Percentiles rank a stretch among this genome's conserved stretches.
phyloP scores from a whole-genome alignment of 2,888 invertebrate genomes.

The Carabus problematicus region DNA sequence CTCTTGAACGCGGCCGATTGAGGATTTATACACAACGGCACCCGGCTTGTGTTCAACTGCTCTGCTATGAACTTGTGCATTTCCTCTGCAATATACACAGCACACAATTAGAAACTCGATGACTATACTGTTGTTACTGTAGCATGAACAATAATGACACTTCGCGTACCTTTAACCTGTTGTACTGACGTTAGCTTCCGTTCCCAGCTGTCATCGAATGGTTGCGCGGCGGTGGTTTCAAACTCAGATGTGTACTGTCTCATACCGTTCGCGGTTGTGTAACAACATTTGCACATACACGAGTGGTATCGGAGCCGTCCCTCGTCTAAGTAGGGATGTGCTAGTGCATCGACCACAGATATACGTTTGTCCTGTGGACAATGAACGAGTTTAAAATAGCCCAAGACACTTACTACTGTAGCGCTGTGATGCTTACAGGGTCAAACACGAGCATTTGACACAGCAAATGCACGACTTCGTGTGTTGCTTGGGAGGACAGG shows the following conservation, averaged over 20 bases:
- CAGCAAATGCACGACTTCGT: conserved; percentile 96
- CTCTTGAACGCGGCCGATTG: conserved; percentile 99
- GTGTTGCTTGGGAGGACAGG: conserved; percentile 88
- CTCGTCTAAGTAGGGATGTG: conserved; percentile 97
- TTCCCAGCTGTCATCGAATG: conserved; percentile 97
- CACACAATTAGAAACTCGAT: not conserved
- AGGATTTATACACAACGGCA: conserved; percentile 99
- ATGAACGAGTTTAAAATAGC: conserved; percentile 17
- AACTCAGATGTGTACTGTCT: conserved; percentile 91
- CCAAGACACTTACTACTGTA: conserved; percentile 9
- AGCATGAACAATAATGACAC: not conserved
- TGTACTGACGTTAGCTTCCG: conserved; percentile 90
- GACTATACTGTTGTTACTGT: not conserved
- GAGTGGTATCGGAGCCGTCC: conserved; percentile 98
- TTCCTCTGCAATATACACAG: conserved; percentile 82
- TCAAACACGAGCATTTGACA: conserved; percentile 98
- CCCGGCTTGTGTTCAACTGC: conserved; percentile 92
- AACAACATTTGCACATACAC: conserved; percentile 99
- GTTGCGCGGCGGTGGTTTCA: conserved; percentile 88
- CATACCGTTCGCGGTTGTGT: conserved; percentile 76
- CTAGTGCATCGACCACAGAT: conserved; percentile 92
- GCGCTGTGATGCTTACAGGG: conserved; percentile 72
- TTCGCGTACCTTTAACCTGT: conserved; percentile 86
- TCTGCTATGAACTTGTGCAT: conserved; percentile 99
- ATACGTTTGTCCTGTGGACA: conserved; percentile 84